Conservation (phyloP, 2,888 invertebrate species). For the Tipula unca region DNA sequence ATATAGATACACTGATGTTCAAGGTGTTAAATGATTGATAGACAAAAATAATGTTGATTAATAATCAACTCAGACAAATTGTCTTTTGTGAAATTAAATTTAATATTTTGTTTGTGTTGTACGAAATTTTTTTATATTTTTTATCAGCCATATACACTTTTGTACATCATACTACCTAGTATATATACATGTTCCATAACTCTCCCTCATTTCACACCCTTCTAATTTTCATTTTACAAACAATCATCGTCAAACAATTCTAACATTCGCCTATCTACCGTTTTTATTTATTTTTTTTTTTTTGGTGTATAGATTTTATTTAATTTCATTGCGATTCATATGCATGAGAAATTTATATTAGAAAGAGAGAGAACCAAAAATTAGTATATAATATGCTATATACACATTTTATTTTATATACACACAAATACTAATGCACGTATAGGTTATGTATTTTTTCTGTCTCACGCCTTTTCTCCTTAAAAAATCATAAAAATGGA, state of each 20-base stretch:
- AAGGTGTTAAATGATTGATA: neutral
- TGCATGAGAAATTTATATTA: neutral
- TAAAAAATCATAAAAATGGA: slow-evolving; percentile 9
- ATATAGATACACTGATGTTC: neutral
- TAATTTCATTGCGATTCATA: slow-evolving; percentile 21
- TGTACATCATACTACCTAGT: neutral
- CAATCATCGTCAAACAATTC: slow-evolving; percentile 19
- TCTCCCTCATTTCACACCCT: slow-evolving; percentile 19
- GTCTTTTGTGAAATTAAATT: neutral
- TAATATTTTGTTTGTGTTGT: too few relatives aligned
- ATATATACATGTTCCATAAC: neutral
- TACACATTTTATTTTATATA: neutral
- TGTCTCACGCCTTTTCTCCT: slow-evolving; percentile 21
- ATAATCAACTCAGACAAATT: neutral
- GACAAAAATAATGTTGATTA: neutral
- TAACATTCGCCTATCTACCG: slow-evolving; percentile 19
- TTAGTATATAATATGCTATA: neutral
- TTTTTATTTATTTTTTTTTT: neutral
- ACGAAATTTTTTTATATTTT: too few relatives aligned
- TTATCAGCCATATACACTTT: neutral
- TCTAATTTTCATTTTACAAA: slow-evolving; percentile 18
- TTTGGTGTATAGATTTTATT: slow-evolving; percentile 18
- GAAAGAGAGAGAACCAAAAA: neutral
- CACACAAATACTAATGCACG: neutral
- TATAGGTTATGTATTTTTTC: neutral